Base-by-base conservation (phyloP, 2,888 invertebrate species). In the Ochropleura plecta region DNA sequence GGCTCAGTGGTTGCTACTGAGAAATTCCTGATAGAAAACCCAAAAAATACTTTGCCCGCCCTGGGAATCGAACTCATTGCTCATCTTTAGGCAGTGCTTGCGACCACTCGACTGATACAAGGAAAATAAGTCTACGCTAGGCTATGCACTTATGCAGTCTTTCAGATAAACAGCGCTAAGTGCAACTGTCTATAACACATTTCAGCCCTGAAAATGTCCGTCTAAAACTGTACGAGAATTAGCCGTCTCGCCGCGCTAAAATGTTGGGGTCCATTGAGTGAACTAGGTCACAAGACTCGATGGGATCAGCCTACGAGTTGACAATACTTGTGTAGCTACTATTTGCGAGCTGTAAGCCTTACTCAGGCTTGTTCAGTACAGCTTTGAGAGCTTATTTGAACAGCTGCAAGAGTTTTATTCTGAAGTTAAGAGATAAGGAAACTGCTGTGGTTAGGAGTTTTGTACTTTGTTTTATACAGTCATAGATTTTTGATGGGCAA, bases 261-360 rank as follows among this genome's bases (percentile, higher is more conserved):
- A 75, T 70, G 70, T 70, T 48, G 67, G 71, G 57, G 65, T 78
- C 83, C 76, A 78, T 85, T 78, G 70, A 48, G 51, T 57, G 55
- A 85, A 83, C 67, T 83, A 55, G 83, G 86, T 78, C 83, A 78
- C 51, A 63, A 57, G 69, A 51, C 83, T 60, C 78, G 48, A 82
- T 68, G 48, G 60, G 71, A 85, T 75, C 66, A 85, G 68, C 65
- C 70, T 48, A 72, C 70, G 51, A 69, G 78, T 78, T 71, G 78
- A 75, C 73, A 75, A 82, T 81, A 76, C 71, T 81, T 73, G 71
- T 81, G 49, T 71, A 72, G 57, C 48, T 69, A 70, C 49, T 82
- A 74, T 72, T 81, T 81, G 81, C 30, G 57, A 84, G 70, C 60
- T 73, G 63, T 65, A 79, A 84, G 71, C 71, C 69, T 66, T 65